Conservation (phyloP, 1,140 invertebrate genomes). For the Aricia agestis region DNA sequence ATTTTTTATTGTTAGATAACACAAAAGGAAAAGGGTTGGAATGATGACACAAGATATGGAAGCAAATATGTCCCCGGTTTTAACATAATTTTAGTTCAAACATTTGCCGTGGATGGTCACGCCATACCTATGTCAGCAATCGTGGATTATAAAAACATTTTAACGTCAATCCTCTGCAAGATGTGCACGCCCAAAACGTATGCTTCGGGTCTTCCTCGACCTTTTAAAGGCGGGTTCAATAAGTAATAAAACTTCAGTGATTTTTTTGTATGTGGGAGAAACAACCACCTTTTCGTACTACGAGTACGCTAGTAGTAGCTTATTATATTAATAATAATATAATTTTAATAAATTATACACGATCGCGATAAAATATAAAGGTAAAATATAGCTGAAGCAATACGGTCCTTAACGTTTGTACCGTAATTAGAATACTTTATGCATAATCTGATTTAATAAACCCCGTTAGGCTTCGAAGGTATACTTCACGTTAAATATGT, state of each 20-base stretch:
- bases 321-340: too few species aligned
- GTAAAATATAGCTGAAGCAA: neutral
- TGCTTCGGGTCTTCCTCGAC: too few species aligned
- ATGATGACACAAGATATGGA: neutral
- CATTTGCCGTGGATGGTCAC: neutral
- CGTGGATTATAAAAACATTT: neutral
- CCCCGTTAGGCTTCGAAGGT: neutral
- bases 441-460: slow-evolving; percentile 9
- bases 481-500: slow-evolving; percentile 7
- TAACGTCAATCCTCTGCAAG: neutral
- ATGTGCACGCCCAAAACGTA: neutral
- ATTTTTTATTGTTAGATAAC: neutral
- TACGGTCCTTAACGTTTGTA: neutral
- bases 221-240: too few species aligned
- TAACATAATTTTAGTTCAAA: slow-evolving; percentile 14
- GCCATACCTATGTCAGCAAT: slow-evolving; percentile 4
- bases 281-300: too few species aligned
- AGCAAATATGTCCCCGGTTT: slow-evolving; percentile 8
- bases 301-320: too few species aligned
- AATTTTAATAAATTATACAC: too few species aligned
- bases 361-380: neutral
- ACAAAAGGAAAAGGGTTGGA: neutral
- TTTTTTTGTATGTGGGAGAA: too few species aligned
- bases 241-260: too few species aligned
- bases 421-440: neutral